phyloP scores from a whole-genome alignment of 2,888 invertebrate species.

The Steinernema carpocapsae region DNA sequence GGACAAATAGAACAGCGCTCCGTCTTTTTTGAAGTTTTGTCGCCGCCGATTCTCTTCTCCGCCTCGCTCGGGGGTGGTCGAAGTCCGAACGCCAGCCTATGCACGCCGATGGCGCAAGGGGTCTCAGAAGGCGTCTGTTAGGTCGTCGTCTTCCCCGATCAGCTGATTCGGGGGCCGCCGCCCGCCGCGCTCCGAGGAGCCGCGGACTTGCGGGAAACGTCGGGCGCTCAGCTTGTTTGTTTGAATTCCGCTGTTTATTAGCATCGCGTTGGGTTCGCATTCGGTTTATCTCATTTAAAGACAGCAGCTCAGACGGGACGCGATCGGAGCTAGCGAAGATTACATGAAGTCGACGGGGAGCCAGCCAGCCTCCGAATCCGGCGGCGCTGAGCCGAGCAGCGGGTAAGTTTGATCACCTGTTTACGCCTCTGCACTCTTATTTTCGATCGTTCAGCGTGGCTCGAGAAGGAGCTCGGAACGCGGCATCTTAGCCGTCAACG shows the following conservation, averaged over 20 bases:
- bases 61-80: too few species aligned
- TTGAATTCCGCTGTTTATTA: not conserved
- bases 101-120: too few species aligned
- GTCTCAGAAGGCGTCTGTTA: too few species aligned
- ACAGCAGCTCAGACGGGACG: not conserved
- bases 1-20: too few species aligned
- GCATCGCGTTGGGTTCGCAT: not conserved
- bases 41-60: too few species aligned
- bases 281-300: too few species aligned
- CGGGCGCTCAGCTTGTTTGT: conserved; percentile 10
- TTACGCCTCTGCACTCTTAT: too few species aligned
- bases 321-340: not conserved
- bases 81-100: too few species aligned
- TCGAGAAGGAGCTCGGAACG: not conserved
- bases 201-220: not conserved
- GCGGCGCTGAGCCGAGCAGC: not conserved
- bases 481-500: not conserved
- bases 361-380: not conserved
- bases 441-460: not conserved
- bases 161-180: too few species aligned
- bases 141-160: too few species aligned
- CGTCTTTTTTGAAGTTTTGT: too few species aligned
- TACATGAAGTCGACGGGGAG: not conserved
- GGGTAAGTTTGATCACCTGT: not conserved
- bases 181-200: too few species aligned